Conservation (phyloP, 2,797 vertebrate species). For the Cichlasoma orientale region DNA sequence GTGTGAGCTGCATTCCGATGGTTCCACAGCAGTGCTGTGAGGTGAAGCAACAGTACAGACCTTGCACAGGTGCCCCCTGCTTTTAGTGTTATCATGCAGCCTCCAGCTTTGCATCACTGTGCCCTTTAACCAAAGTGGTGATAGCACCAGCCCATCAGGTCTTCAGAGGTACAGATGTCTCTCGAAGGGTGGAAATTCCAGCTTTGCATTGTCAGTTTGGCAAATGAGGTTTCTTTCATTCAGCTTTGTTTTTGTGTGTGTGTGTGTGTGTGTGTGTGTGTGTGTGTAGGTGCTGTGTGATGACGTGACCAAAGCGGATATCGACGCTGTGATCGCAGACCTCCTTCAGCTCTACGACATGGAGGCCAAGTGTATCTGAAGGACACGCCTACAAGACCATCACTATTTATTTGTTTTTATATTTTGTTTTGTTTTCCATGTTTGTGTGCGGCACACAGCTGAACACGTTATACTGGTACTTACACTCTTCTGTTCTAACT, state of each 20-base stretch:
- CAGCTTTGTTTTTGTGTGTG: constrained; percentile 16
- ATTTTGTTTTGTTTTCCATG: background rate
- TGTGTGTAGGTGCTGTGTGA: constrained; percentile 84
- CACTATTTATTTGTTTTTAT: background rate
- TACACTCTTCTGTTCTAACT: background rate
- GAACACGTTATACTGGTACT: background rate
- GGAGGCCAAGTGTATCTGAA: constrained; percentile 87
- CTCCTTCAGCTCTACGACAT: constrained; percentile 89
- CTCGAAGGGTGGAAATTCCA: background rate
- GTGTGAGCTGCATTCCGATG: background rate
- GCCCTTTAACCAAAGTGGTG: constrained; percentile 1
- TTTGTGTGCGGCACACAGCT: background rate
- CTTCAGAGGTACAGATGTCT: constrained; percentile 6
- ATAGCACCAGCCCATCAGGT: background rate
- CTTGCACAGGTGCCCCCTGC: background rate
- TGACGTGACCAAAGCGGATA: constrained; percentile 80
- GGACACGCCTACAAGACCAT: background rate
- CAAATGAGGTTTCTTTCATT: constrained; percentile 27
- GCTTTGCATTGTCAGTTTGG: constrained; percentile 9
- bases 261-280: background rate
- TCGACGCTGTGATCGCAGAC: constrained; percentile 86
- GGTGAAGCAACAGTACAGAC: background rate
- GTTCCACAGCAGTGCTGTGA: background rate
- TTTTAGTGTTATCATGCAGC: background rate
- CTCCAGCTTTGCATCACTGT: background rate